Conservation (phyloP, 2,113 vertebrate species). For the Camelus dromedarius region DNA sequence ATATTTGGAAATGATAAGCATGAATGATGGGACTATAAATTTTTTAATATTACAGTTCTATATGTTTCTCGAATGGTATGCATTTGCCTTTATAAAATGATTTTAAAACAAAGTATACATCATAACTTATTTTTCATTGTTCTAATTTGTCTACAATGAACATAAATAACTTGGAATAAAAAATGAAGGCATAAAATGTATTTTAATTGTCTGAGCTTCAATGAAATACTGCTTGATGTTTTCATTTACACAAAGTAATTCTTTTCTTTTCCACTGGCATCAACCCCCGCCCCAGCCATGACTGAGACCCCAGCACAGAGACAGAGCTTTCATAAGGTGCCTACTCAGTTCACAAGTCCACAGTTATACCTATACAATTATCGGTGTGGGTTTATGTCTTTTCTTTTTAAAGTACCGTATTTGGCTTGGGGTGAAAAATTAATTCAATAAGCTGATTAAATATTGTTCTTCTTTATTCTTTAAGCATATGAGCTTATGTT, state of each 20-base stretch:
- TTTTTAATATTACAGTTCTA: background rate
- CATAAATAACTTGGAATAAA: conserved; percentile 56
- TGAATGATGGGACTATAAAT: background rate
- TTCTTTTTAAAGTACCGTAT: conserved; percentile 36
- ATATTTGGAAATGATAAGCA: conserved; percentile 19
- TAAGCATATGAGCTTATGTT: background rate
- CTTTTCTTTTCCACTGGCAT: background rate
- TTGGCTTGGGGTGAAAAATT: background rate
- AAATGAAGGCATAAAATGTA: background rate
- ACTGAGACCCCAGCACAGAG: background rate
- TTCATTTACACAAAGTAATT: conserved; percentile 7
- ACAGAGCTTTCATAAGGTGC: background rate
- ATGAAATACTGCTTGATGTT: background rate
- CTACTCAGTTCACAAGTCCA: background rate
- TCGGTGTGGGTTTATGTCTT: background rate
- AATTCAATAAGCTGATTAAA: conserved; percentile 43
- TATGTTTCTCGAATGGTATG: conserved; percentile 21
- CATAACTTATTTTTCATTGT: conserved; percentile 9
- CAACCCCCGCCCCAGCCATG: background rate
- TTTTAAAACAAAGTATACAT: background rate
- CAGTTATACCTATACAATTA: background rate
- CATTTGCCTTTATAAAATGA: conserved; percentile 41
- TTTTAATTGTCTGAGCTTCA: background rate
- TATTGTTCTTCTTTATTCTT: background rate
- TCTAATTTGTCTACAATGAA: conserved; percentile 45